These are phyloP conservation scores for Ciconia stormi DNA, from an alignment of 2,113 vertebrate species.

Conservation along the genomic window DNA sequence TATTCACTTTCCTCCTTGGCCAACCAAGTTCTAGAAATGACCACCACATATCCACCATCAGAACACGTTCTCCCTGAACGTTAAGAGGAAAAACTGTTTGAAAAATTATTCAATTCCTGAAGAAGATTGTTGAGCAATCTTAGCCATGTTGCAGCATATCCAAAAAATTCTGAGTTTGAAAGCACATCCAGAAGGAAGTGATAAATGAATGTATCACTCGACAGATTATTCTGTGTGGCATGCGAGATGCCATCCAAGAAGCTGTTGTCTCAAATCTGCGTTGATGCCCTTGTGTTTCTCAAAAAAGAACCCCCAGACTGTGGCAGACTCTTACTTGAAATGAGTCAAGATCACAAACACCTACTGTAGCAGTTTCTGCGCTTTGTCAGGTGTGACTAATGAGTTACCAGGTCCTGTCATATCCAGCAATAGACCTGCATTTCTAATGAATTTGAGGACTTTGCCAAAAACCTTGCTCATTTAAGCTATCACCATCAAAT, in stretches of 20 bases:
- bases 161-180: background rate
- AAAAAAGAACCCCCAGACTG: background rate
- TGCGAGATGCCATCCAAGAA: background rate
- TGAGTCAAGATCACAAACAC: background rate
- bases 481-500: background rate
- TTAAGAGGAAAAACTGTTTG: background rate
- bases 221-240: background rate
- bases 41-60: background rate
- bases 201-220: background rate
- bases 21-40: background rate
- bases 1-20: background rate
- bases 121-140: background rate
- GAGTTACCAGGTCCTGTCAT: background rate
- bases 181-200: background rate
- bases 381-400: conserved; percentile 4
- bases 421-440: background rate
- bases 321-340: background rate
- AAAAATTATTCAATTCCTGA: background rate
- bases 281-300: background rate
- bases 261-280: background rate
- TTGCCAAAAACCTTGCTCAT: background rate
- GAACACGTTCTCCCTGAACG: background rate
- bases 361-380: background rate
- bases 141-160: background rate
- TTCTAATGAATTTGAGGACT: background rate